Conservation (phyloP, 2,113 vertebrate species). For the Gambusia affinis region DNA sequence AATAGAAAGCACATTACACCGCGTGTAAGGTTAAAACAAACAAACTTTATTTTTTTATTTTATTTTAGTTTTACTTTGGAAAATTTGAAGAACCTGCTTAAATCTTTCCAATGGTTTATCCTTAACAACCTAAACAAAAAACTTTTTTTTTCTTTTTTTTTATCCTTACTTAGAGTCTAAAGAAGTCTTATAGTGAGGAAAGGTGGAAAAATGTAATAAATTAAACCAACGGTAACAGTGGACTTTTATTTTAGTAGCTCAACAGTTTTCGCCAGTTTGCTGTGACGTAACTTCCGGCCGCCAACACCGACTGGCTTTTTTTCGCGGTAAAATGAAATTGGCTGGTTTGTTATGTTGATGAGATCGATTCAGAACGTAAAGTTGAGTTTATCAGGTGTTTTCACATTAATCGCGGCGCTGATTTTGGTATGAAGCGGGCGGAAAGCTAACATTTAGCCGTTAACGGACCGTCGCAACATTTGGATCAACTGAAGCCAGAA, state of each 20-base stretch:
- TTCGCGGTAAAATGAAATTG: constrained; percentile 73
- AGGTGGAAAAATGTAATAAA: too few species aligned
- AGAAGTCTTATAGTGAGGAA: not conserved
- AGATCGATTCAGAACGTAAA: not conserved
- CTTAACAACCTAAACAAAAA: too few species aligned
- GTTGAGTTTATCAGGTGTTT: fast-evolving
- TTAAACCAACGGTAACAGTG: too few species aligned
- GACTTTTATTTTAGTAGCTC: not conserved
- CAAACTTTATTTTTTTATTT: too few species aligned
- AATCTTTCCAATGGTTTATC: too few species aligned
- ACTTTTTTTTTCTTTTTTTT: too few species aligned
- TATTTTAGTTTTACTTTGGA: too few species aligned
- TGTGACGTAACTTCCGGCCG: constrained; percentile 55
- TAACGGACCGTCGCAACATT: not conserved
- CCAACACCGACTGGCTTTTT: constrained; percentile 48
- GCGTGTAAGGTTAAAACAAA: too few species aligned
- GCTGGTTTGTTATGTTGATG: not conserved
- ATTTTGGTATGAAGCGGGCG: constrained; percentile 22
- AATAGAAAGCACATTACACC: too few species aligned
- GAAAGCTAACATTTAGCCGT: constrained; percentile 5
- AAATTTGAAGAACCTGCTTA: too few species aligned
- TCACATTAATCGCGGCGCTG: fast-evolving
- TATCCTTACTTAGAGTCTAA: not conserved
- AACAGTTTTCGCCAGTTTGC: constrained; percentile 3
- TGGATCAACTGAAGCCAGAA: not conserved